phyloP scores from a whole-genome alignment of 2,888 invertebrate genomes.

The Watsonalla binaria region DNA sequence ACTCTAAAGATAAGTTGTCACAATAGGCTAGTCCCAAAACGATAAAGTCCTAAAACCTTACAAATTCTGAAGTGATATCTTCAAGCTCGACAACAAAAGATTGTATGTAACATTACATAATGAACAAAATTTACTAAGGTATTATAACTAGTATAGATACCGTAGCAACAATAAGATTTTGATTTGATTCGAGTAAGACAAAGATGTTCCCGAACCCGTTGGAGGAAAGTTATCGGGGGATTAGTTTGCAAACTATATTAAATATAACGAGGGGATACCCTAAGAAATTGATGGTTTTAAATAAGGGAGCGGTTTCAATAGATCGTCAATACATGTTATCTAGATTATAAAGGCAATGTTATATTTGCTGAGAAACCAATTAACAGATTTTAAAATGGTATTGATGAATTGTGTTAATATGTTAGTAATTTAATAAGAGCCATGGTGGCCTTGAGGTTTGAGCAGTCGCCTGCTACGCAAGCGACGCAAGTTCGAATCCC shows the following conservation, averaged over 20 bases:
- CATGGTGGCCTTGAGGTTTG: no score
- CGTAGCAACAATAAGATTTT: background rate
- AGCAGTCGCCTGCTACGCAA: no score
- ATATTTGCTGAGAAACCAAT: background rate
- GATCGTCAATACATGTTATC: constrained; percentile 19
- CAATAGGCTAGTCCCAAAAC: background rate
- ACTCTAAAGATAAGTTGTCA: no score
- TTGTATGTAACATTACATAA: background rate
- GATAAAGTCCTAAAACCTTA: background rate
- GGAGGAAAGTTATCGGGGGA: background rate
- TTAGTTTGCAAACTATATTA: background rate
- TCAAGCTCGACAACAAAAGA: background rate
- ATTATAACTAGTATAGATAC: background rate
- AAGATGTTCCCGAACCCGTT: background rate
- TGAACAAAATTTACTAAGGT: background rate
- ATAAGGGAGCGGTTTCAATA: background rate
- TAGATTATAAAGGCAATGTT: constrained; percentile 9
- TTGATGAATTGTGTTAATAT: no score
- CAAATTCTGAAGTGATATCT: background rate
- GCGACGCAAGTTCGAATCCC: no score
- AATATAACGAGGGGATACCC: background rate
- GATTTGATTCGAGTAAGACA: background rate
- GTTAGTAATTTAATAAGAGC: no score
- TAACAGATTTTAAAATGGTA: no score
- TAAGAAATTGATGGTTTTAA: background rate